Evolutionary conservation across 2,888 invertebrate genomes (phyloP), one percentile per base, ranked within the genome.

Genomic region (Chesias legatella): DNA sequence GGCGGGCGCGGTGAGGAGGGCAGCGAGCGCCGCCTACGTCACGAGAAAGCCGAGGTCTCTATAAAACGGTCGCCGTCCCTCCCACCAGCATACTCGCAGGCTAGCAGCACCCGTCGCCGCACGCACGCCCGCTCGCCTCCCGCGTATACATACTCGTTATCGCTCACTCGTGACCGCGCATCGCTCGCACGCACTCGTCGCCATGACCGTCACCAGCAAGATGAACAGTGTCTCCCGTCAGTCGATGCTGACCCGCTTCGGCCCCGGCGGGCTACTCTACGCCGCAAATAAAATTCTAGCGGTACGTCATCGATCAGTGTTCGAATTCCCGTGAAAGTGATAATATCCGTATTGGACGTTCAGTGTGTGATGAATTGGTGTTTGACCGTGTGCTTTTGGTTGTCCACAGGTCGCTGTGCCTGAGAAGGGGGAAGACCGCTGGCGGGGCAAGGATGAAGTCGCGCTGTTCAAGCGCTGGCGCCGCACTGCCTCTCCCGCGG

Each of bases 191-290:
- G 47, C 67, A 68, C 74, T 73, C 76, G 74, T 68, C 7, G 20
- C 53, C 56, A 89, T 89, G 89, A 89, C 89, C 41, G 88, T 89
- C 60, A 73, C 82, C 63, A 88, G 88, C 75, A 88, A 88, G 69
- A 85, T 89, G 85, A 89, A 88, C 71, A 86, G 84, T 70, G 86
- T 89, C 50, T 85, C 88, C 67, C 85, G 88, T 69, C 86, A 80
- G 60, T 82, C 86, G 49, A 66, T 83, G 66, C 72, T 86, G 61
- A 77, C 79, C 58, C 88, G 86, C 40, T 73, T 88, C 60, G 86
- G 88, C 60, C 88, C 88, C 39, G 88, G 88, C 43, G 86, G 86
- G 29, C 73, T 88, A 13, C 78, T 84, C 44, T 88, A 88, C 63
- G 83, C 86, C 64, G 85, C 86, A 56, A 81, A 86, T 66, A 88